phyloP scores from a whole-genome alignment of 2,888 invertebrate species.

The Silvanus unidentatus region DNA sequence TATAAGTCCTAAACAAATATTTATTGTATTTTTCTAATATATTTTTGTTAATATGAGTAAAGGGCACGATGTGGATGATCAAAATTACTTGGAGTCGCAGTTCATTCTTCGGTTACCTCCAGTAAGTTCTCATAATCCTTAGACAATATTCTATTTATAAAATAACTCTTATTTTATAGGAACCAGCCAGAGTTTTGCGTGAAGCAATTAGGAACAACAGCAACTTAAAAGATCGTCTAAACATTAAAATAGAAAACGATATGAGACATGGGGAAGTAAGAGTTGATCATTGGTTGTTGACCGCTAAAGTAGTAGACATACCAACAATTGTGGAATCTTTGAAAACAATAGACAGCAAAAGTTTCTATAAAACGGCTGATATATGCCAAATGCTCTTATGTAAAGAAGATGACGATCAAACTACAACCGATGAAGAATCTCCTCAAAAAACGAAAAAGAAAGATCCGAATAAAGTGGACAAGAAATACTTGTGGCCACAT shows the following conservation, averaged over 20 bases:
- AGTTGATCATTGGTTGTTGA: slow-evolving; percentile 81
- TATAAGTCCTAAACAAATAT: too few relatives aligned
- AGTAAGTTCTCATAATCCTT: slow-evolving; percentile 20
- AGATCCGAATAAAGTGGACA: slow-evolving; percentile 61
- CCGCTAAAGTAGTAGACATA: slow-evolving; percentile 84
- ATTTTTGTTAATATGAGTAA: slow-evolving; percentile 2
- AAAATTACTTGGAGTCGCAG: slow-evolving; percentile 41
- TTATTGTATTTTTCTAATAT: too few relatives aligned
- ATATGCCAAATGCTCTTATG: slow-evolving; percentile 89
- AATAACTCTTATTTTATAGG: slow-evolving; percentile 38
- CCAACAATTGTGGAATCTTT: slow-evolving; percentile 88
- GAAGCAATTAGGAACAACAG: slow-evolving; percentile 74
- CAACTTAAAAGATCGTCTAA: slow-evolving; percentile 75
- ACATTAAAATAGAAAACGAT: slow-evolving; percentile 81
- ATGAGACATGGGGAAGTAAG: slow-evolving; percentile 83
- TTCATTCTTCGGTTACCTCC: slow-evolving; percentile 40
- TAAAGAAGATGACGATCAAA: slow-evolving; percentile 78
- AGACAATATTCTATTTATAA: slow-evolving; percentile 1
- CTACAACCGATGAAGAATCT: slow-evolving; percentile 67
- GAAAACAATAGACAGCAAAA: slow-evolving; percentile 94
- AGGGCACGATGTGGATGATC: slow-evolving; percentile 21
- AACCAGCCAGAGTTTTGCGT: slow-evolving; percentile 67
- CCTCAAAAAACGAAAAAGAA: slow-evolving; percentile 79
- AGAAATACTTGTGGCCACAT: slow-evolving; percentile 91
- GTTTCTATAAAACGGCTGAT: slow-evolving; percentile 96